phyloP scores from a whole-genome alignment of 37 sponge, comb jelly and placozoan genomes.

The Oscarella lobularis region DNA sequence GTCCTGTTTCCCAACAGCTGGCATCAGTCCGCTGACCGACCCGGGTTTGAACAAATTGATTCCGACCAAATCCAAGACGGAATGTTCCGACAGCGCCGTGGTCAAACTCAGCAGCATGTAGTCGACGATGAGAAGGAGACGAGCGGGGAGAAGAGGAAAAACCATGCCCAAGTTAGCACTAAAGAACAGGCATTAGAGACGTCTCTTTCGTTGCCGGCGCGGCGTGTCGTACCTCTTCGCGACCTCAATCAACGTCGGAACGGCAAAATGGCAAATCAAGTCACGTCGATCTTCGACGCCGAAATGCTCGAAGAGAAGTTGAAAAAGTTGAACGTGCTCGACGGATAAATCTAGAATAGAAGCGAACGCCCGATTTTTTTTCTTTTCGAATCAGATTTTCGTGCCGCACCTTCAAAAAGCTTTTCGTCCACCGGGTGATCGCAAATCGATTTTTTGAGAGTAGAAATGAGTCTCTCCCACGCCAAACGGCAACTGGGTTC shows the following conservation, averaged over 20 bases:
- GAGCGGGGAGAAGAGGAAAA: slow-evolving; percentile 26
- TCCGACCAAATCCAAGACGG: neutral
- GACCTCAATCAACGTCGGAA: neutral
- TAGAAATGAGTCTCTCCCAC: neutral
- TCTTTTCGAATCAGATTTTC: neutral
- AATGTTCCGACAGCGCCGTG: neutral
- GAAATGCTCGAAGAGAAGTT: neutral
- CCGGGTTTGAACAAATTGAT: neutral
- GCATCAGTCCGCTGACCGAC: neutral
- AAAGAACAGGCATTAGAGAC: too few species aligned
- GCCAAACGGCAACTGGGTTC: neutral
- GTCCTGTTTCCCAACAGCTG: neutral
- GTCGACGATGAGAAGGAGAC: slow-evolving; percentile 55
- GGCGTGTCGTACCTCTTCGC: too few species aligned
- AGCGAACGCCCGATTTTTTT: neutral
- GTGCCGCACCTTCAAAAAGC: too few species aligned
- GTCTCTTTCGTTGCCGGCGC: too few species aligned
- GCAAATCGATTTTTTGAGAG: neutral
- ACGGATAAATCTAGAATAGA: neutral
- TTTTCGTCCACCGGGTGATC: too few species aligned
- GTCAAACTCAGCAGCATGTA: slow-evolving; percentile 24
- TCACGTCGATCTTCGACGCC: neutral
- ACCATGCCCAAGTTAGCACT: neutral
- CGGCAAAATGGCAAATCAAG: neutral
- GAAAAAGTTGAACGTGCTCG: neutral